Percentiles rank a stretch among this genome's conserved stretches.
Conservation (phyloP, 2,888 invertebrate species). For the Alentia gelatinosa region DNA sequence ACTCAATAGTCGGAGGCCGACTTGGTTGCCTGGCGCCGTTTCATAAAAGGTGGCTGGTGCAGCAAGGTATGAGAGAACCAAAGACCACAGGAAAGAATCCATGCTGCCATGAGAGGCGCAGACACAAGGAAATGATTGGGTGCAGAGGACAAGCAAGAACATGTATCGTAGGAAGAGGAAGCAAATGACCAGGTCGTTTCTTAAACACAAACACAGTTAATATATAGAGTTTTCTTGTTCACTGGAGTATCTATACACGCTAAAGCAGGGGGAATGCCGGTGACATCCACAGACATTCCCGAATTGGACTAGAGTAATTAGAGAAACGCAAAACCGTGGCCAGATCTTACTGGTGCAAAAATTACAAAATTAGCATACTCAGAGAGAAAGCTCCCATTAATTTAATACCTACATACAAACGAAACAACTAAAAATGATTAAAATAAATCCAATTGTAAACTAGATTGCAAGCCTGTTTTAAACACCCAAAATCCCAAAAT, state of each 20-base stretch:
- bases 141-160: conserved; percentile 14
- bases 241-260: conserved; percentile 30
- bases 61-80: background rate
- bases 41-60: background rate
- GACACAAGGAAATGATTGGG: conserved; percentile 4
- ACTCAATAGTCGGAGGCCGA: background rate
- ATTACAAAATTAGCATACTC: conserved; percentile 20
- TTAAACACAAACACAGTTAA: conserved; percentile 11
- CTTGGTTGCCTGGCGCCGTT: background rate
- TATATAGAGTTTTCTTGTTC: background rate
- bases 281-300: background rate
- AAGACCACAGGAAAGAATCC: conserved; percentile 20
- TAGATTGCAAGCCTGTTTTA: conserved; percentile 42
- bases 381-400: conserved; percentile 17
- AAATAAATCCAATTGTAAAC: conserved; percentile 41
- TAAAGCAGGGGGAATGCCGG: conserved; percentile 4
- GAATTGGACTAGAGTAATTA: background rate
- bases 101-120: background rate
- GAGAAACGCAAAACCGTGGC: conserved; percentile 40
- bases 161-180: background rate
- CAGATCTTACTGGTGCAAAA: conserved; percentile 33
- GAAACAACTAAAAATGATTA: conserved; percentile 5
- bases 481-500: conserved; percentile 39
- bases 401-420: conserved; percentile 15
- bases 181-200: conserved; percentile 32